These are phyloP conservation scores for Polyodon spathula DNA, from an alignment of 2,113 vertebrate genomes.

Conservation along the genomic window DNA sequence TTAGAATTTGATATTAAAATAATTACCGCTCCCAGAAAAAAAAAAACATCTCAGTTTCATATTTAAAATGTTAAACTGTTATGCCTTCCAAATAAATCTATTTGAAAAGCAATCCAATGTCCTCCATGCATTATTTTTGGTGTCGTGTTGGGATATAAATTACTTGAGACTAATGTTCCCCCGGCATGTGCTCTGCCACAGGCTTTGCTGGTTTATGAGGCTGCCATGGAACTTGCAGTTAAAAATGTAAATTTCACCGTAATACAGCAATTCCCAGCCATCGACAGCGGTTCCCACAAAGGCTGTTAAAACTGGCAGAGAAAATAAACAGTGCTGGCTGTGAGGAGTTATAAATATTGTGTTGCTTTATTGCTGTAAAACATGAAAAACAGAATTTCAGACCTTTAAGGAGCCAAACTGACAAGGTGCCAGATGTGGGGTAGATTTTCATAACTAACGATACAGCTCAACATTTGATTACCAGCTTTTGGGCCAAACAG, in stretches of 20 bases:
- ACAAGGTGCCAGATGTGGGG: conserved; percentile 18
- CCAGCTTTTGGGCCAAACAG: conserved; percentile 11
- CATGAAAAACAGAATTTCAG: conserved; percentile 10
- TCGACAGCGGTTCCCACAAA: conserved; percentile 26
- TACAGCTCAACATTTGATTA: conserved; percentile 10
- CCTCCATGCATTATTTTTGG: conserved; percentile 7
- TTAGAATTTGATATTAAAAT: too few relatives aligned
- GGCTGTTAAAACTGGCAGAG: conserved; percentile 23
- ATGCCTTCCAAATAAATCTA: conserved; percentile 6
- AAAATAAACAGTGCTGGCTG: conserved; percentile 18
- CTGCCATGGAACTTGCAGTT: conserved; percentile 37
- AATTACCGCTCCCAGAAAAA: neutral
- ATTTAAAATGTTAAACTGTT: conserved; percentile 9
- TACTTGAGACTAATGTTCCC: conserved; percentile 37
- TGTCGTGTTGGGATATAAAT: conserved; percentile 42
- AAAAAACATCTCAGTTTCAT: neutral
- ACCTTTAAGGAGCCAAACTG: conserved; percentile 20
- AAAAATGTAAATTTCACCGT: conserved; percentile 35
- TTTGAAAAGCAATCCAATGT: conserved; percentile 4
- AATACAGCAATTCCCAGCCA: conserved; percentile 28
- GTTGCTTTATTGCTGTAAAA: conserved; percentile 19
- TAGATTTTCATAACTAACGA: conserved; percentile 9
- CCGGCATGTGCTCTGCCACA: conserved; percentile 27
- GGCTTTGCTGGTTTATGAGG: conserved; percentile 37
- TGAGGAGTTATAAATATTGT: conserved; percentile 19